Evolutionary conservation across 2,888 invertebrate genomes (phyloP).

Genomic region (Sussaba pulchella): DNA sequence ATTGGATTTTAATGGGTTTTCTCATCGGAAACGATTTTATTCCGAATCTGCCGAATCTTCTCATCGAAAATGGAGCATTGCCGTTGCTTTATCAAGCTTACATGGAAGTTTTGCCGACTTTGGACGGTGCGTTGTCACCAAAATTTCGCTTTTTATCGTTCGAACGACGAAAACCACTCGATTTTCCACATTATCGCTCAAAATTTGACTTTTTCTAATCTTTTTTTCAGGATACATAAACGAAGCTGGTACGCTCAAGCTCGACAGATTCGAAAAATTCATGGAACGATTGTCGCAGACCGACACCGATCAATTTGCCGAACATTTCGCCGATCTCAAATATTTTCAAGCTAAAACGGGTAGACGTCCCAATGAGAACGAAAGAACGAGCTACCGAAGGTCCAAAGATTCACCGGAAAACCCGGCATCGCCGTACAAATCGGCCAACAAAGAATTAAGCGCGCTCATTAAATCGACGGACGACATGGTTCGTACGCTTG

Average conservation of each 20-base stretch:
- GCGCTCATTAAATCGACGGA: conserved; percentile 88
- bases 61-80: conserved; percentile 96
- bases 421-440: conserved; percentile 69
- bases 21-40: conserved; percentile 99
- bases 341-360: conserved; percentile 94
- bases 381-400: conserved; percentile 84
- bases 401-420: conserved; percentile 77
- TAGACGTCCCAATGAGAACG: conserved; percentile 85
- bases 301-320: conserved; percentile 91
- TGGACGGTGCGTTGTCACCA: conserved; percentile 88
- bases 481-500: conserved; percentile 85
- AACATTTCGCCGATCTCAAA: conserved; percentile 92
- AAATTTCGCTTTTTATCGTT: conserved; percentile 42
- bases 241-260: conserved; percentile 93
- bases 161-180: no score
- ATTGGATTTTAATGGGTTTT: conserved; percentile 99
- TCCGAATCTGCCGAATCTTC: conserved; percentile 97
- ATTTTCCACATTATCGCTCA: background rate
- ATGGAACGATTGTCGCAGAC: conserved; percentile 90
- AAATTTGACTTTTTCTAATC: background rate
- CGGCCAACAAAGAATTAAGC: conserved; percentile 85
- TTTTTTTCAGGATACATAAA: conserved; percentile 93
- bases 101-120: conserved; percentile 92
- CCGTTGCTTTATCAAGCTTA: conserved; percentile 95
- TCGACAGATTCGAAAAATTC: conserved; percentile 94